phyloP scores from a whole-genome alignment of 2,888 invertebrate species.

The Limnephilus marmoratus region DNA sequence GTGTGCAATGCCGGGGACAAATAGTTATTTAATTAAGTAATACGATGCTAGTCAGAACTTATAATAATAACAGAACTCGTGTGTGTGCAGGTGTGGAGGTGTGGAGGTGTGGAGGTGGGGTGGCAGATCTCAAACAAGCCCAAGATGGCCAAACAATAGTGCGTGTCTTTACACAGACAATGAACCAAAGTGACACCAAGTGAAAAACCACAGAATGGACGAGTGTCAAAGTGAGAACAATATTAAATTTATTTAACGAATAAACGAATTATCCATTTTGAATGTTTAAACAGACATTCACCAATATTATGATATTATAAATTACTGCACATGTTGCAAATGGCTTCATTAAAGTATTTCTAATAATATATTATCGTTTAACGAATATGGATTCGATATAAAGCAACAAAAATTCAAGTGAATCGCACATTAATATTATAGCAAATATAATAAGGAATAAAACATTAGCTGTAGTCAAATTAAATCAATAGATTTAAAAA shows the following conservation, averaged over 20 bases:
- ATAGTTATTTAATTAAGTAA: conserved; percentile 50
- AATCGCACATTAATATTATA: conserved; percentile 25
- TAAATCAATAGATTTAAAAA: conserved; percentile 50
- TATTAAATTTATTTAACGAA: background rate
- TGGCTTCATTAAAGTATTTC: conserved; percentile 6
- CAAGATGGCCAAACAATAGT: background rate
- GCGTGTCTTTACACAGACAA: conserved; percentile 3
- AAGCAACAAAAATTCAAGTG: conserved; percentile 34
- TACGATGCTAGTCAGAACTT: conserved; percentile 62
- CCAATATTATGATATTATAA: conserved; percentile 41
- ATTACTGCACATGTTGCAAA: background rate
- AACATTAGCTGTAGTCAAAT: conserved; percentile 57
- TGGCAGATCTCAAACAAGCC: background rate
- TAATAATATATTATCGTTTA: conserved; percentile 11
- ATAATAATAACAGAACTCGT: background rate
- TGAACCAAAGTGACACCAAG: conserved; percentile 19
- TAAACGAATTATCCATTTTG: conserved; percentile 28
- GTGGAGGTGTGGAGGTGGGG: background rate
- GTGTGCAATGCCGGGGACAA: conserved; percentile 50
- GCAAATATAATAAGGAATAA: conserved; percentile 32
- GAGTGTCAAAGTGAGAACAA: conserved; percentile 17
- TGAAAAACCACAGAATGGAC: background rate
- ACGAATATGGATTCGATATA: conserved; percentile 24
- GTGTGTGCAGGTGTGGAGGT: background rate
- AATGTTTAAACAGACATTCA: conserved; percentile 27